Evolutionary conservation across 2,797 vertebrate species (phyloP), one percentile per base, ranked within the genome.

Genomic region (Parambassis ranga): DNA sequence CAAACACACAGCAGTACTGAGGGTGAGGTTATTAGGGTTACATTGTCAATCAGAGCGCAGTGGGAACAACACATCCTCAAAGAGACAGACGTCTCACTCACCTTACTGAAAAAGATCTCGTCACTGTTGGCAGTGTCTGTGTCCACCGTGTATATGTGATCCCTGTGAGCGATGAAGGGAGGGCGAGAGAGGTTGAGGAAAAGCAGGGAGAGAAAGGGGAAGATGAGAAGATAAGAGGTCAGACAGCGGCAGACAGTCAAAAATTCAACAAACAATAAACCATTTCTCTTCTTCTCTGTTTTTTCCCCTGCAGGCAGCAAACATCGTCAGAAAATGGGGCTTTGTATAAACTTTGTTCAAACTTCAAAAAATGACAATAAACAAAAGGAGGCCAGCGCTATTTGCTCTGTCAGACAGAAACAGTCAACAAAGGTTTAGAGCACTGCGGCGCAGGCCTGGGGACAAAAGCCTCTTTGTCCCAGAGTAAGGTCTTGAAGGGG

Each of bases 71-170:
- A 10, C 33, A 55, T 76, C 72, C 77, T 81, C 58, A 14, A 19
- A 50, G 50, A 71, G 46, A 60, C 75, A 62, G 61, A 64, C 75
- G 47, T 62, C 82, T 80, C 61, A 94, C 96, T 97, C 94, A 99
- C 97, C 95, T 98, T 99, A 90, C 90, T 98, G 94, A 98, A 98
- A 89, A 95, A 98, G 91, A 99, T 97, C 95, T 98, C 96, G 65
- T 98, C 95, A 69, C 93, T 85, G 81, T 94, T 88, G 81, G 93
- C 92, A 63, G 92, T 92, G 80, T 99, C 97, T 65, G 96, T 95
- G 88, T 99, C 97, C 91, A 98, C 93, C 38, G 96, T 95, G 92
- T 98, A 99, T 91, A 99, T 98, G 91, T 98, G 97, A 92, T 99
- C 97, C 91, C 97, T 99, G 88, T 15, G 7, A 90, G 57, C 9